Percentiles rank a stretch among this genome's conserved stretches.
Evolutionary conservation across 2,888 invertebrate species (phyloP).

Genomic region (Argynnis bischoffii): DNA sequence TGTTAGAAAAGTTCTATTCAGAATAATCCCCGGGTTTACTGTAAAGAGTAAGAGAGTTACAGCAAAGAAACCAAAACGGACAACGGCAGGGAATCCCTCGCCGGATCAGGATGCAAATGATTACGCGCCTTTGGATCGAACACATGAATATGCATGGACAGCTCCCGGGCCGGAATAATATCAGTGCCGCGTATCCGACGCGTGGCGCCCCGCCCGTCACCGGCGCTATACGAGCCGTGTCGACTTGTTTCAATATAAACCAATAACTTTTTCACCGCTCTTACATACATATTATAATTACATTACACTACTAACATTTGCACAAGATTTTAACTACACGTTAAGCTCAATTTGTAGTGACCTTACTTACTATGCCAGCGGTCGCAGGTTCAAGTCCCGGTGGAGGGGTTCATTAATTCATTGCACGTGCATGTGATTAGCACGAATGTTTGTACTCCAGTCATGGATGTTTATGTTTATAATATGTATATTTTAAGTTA

Average conservation of each 20-base stretch:
- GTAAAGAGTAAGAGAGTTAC: constrained; percentile 43
- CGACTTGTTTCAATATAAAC: constrained; percentile 31
- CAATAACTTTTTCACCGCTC: constrained; percentile 20
- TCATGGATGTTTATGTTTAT: no score
- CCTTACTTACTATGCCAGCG: no score
- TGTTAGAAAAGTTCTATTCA: neutral
- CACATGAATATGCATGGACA: constrained; percentile 77
- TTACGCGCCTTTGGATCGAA: constrained; percentile 75
- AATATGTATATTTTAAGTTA: no score
- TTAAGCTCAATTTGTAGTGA: no score
- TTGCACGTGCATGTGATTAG: no score
- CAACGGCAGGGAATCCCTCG: constrained; percentile 62
- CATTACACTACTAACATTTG: neutral
- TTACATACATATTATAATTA: constrained; percentile 2
- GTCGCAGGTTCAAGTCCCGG: no score
- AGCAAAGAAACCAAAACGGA: constrained; percentile 71
- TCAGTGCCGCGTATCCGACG: constrained; percentile 53
- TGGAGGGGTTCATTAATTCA: no score
- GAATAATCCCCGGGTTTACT: constrained; percentile 2
- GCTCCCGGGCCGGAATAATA: constrained; percentile 71
- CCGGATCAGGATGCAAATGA: constrained; percentile 77
- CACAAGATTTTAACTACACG: neutral
- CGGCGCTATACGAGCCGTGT: constrained; percentile 26
- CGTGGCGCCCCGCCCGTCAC: constrained; percentile 35
- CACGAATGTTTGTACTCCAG: no score